Conservation (phyloP, 2,113 vertebrate genomes). For the Gobiocypris rarus region DNA sequence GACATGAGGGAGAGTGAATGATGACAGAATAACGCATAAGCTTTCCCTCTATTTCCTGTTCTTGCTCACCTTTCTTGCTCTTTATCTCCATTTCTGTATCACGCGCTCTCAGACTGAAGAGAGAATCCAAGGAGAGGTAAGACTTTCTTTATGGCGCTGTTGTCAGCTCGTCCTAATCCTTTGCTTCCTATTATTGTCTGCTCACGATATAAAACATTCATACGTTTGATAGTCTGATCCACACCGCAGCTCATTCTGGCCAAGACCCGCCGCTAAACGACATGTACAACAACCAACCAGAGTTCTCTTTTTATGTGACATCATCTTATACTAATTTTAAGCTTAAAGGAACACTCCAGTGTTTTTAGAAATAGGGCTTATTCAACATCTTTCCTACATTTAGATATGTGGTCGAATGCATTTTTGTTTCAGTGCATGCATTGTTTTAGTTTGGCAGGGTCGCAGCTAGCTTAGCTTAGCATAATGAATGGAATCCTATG, state of each 20-base stretch:
- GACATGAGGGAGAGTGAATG: no score
- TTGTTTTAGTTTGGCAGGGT: no score
- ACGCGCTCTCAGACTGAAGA: constrained; percentile 90
- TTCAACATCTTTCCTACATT: no score
- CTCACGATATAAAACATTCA: not conserved
- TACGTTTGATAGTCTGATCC: not conserved
- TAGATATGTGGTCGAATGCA: no score
- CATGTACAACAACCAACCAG: not conserved
- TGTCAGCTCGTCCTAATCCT: constrained; percentile 35
- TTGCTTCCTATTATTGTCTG: not conserved
- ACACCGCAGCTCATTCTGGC: not conserved
- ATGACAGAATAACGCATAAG: not conserved
- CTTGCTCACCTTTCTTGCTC: constrained; percentile 40
- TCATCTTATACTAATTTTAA: not conserved
- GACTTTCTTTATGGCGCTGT: constrained; percentile 48
- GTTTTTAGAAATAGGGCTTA: no score
- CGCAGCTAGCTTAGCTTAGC: no score
- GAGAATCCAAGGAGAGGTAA: constrained; percentile 98
- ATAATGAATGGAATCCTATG: no score
- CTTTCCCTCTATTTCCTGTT: constrained; percentile 8
- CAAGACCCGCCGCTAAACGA: not conserved
- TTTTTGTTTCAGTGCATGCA: no score
- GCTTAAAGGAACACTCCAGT: no score
- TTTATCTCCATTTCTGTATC: constrained; percentile 55
- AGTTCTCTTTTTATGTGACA: not conserved